Percentiles rank a stretch among this genome's conserved stretches.
phyloP scores from a whole-genome alignment of 35 echinoderm and acorn worm species.

The Ptychodera flava region DNA sequence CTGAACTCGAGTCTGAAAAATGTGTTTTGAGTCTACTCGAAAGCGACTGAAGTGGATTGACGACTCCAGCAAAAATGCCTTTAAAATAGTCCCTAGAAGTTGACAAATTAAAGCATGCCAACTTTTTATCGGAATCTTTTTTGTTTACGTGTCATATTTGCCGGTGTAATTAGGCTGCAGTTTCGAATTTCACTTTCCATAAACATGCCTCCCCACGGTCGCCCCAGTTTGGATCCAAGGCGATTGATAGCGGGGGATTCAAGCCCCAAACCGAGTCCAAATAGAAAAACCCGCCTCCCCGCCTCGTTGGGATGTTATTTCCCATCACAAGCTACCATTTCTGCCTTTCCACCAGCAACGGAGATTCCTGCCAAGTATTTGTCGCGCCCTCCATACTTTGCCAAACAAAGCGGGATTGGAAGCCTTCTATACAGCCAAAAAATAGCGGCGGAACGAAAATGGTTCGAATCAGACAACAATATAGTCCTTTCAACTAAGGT shows the following conservation, averaged over 20 bases:
- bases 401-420: neutral
- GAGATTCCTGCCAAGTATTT: neutral
- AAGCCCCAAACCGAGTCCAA: neutral
- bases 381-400: neutral
- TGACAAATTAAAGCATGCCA: neutral
- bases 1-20: neutral
- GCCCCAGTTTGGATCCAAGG: neutral
- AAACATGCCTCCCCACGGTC: neutral
- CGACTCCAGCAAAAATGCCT: neutral
- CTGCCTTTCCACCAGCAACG: neutral
- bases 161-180: neutral
- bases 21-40: neutral
- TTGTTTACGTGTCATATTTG: neutral
- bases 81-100: neutral
- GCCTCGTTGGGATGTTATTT: neutral
- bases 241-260: neutral
- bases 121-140: conserved; percentile 1
- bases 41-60: neutral
- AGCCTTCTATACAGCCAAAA: neutral
- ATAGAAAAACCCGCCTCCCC: neutral
- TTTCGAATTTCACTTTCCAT: neutral
- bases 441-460: neutral
- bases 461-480: neutral
- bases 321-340: neutral
- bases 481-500: too few relatives aligned